Evolutionary conservation across 2,888 invertebrate species (phyloP), one percentile per base, ranked within the genome.

Genomic region (Cordilura impudica): DNA sequence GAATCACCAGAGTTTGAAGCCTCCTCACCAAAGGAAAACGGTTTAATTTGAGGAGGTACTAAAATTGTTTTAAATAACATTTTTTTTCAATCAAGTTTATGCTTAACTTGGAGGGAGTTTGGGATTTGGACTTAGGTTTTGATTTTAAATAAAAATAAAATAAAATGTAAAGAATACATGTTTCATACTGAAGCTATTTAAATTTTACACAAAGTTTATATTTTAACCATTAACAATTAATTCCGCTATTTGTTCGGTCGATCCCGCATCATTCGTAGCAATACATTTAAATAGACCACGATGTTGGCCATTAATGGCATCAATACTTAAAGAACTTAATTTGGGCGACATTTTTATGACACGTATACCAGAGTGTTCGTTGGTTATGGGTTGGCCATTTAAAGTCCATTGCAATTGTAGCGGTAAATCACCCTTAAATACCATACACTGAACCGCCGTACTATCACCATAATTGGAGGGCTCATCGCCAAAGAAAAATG

Each of bases 391-490:
- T 87, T 90, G 91, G 83, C 92, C 93, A 89, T 95, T 94, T 81
- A 95, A 92, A 26, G 91, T 92, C 96, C 96, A 96, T 65, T 92
- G 92, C 67, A 96, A 93, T 85, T 93, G 92, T 35, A 96, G 91
- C 6, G 96, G 96, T 61, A 93, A 91, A 87, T 96, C 96, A 51
- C 97, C 95, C 89, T 95, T 95, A 56, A 93, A 92, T 45, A 95
- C 93, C 90, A 94, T 93, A 88, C 95, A 96, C 82, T 93, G 93
- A 2, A 94, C 92, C 71, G 94, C 94, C 43, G 94, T 93, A 81
- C 93, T 92, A 81, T 95, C 95, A 4, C 95, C 95, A 74, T 94
- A 94, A 86, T 95, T 94, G 53, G 95, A 93, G 70, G 94, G 92
- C 83, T 94, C 94, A 61, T 94, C 94, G 71, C 95, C 95, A 85